Conservation (phyloP, 2,797 vertebrate genomes). For the Onychomys leucogaster region DNA sequence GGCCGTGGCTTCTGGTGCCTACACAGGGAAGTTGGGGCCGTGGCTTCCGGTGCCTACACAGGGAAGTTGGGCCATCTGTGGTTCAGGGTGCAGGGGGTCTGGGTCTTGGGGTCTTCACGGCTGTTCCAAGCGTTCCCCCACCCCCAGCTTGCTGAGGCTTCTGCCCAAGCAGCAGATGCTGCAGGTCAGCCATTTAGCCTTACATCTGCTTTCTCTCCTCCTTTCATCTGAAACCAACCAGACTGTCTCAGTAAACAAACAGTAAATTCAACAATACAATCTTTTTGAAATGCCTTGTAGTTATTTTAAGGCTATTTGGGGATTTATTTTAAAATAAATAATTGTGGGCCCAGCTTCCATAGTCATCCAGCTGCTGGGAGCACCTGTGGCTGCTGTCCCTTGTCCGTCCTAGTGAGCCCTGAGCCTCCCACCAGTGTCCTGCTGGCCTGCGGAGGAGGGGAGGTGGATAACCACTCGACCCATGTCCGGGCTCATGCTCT, state of each 20-base stretch:
- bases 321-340: slow-evolving; percentile 83
- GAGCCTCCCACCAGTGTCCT: not conserved
- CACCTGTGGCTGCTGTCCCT: not conserved
- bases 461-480: too few species aligned
- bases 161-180: slow-evolving; percentile 46
- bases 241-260: slow-evolving; percentile 87
- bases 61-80: not conserved
- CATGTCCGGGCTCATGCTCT: not conserved
- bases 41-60: not conserved
- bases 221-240: slow-evolving; percentile 86
- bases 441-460: not conserved
- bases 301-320: slow-evolving; percentile 87
- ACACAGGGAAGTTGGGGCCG: not conserved
- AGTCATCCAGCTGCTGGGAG: slow-evolving; percentile 80
- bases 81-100: not conserved
- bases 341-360: slow-evolving; percentile 81
- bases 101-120: not conserved
- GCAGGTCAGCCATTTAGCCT: slow-evolving; percentile 79
- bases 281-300: slow-evolving; percentile 86
- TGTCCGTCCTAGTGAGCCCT: not conserved
- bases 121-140: not conserved
- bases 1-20: not conserved
- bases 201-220: slow-evolving; percentile 84
- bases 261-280: slow-evolving; percentile 84
- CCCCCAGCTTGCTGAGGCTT: not conserved